Evolutionary conservation across 2,888 invertebrate species (phyloP).

Genomic region (Kuschelorhynchus macadamiae): DNA sequence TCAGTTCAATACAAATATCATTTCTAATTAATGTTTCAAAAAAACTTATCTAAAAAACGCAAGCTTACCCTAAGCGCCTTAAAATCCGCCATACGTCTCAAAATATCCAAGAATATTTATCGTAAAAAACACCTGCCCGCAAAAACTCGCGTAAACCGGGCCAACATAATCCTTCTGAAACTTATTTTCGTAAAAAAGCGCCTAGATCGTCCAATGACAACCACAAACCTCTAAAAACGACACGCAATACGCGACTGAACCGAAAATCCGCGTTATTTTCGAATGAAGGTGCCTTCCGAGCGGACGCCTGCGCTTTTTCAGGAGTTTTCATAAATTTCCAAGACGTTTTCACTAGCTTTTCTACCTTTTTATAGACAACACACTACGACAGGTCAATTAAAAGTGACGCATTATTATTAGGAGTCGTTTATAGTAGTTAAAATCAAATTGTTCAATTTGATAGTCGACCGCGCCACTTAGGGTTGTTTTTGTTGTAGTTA

Average conservation of each 20-base stretch:
- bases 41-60: too few relatives aligned
- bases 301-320: slow-evolving; percentile 23
- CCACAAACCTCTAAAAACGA: slow-evolving; percentile 21
- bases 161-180: slow-evolving; percentile 35
- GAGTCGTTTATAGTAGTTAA: not conserved
- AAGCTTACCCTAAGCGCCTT: slow-evolving; percentile 42
- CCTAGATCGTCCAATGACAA: not conserved
- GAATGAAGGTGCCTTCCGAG: slow-evolving; percentile 21
- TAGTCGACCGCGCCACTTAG: too few relatives aligned
- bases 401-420: not conserved
- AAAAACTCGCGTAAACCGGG: slow-evolving; percentile 16
- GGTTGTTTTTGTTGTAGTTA: too few relatives aligned
- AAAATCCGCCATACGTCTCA: slow-evolving; percentile 46
- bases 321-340: not conserved
- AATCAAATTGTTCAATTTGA: too few relatives aligned
- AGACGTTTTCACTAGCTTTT: not conserved
- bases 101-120: slow-evolving; percentile 37
- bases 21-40: too few relatives aligned
- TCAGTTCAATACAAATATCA: too few relatives aligned
- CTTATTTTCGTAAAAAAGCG: slow-evolving; percentile 32
- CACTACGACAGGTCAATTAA: too few relatives aligned
- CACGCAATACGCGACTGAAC: slow-evolving; percentile 41
- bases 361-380: not conserved
- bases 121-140: slow-evolving; percentile 30
- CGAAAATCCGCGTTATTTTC: slow-evolving; percentile 38